These are phyloP conservation scores for Metalampra italica DNA, from an alignment of 2,888 invertebrate species.

Conservation along the genomic window DNA sequence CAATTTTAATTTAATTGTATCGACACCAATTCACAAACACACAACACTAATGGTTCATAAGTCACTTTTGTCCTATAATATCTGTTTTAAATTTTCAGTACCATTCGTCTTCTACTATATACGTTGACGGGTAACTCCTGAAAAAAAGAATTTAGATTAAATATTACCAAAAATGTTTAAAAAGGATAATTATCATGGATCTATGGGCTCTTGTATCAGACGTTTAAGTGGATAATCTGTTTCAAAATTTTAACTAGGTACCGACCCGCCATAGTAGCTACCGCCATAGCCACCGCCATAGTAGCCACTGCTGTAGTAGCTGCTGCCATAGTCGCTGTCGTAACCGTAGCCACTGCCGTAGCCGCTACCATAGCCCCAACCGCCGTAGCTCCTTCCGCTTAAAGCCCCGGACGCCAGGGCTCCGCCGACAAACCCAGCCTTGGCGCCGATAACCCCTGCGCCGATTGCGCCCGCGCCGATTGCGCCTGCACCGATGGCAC, in stretches of 20 bases:
- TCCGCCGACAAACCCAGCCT: conserved; percentile 58
- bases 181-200: neutral
- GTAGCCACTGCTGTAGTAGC: conserved; percentile 9
- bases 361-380: conserved; percentile 15
- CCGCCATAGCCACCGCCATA: conserved; percentile 11
- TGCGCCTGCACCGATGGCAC: conserved; percentile 51
- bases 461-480: neutral
- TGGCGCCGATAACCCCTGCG: conserved; percentile 34
- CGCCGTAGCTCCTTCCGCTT: conserved; percentile 35
- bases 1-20: too few species aligned
- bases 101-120: conserved; percentile 24
- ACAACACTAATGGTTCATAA: conserved; percentile 10
- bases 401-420: conserved; percentile 46
- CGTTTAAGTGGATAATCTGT: too few species aligned
- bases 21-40: conserved; percentile 1
- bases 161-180: neutral
- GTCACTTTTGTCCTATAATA: conserved; percentile 4
- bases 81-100: conserved; percentile 11
- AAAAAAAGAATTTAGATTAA: conserved; percentile 9
- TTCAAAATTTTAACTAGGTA: neutral
- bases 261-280: conserved; percentile 7
- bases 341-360: conserved; percentile 15
- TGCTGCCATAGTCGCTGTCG: conserved; percentile 19
- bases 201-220: too few species aligned
- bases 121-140: conserved; percentile 30